Conservation (phyloP, 35 echinoderm and acorn worm genomes). For the Eucidaris tribuloides region DNA sequence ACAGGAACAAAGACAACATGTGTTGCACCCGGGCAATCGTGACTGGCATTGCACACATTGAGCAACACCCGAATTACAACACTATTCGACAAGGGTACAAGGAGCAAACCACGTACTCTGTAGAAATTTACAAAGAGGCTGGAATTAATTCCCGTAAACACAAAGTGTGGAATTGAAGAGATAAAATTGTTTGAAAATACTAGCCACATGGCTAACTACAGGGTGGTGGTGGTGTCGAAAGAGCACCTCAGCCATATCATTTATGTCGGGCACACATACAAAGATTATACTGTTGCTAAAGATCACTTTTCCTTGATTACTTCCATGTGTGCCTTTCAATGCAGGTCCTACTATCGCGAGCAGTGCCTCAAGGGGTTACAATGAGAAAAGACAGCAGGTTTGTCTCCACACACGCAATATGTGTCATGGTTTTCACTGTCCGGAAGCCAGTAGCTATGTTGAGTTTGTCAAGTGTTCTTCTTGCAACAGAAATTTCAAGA, state of each 20-base stretch:
- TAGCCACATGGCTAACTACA: not conserved
- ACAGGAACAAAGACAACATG: not conserved
- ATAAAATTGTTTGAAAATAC: not conserved
- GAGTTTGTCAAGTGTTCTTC: not conserved
- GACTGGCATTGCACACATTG: not conserved
- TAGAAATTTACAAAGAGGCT: not conserved
- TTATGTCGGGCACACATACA: not conserved
- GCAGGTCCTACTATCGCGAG: not conserved
- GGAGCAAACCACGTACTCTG: not conserved
- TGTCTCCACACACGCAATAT: not conserved
- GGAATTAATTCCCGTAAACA: not conserved
- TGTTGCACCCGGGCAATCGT: not conserved
- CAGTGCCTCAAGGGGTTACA: not conserved
- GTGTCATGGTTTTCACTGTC: not conserved
- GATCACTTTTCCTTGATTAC: not conserved
- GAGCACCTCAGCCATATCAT: not conserved
- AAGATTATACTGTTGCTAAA: not conserved
- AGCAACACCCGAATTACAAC: not conserved
- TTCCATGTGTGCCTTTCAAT: not conserved
- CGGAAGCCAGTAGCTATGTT: not conserved
- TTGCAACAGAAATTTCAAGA: conserved; percentile 37
- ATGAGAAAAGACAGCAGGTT: not conserved
- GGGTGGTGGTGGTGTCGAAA: not conserved
- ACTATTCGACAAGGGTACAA: not conserved
- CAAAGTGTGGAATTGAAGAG: not conserved